phyloP scores from a whole-genome alignment of 1,140 invertebrate genomes.

The Drosophila grimshawi region DNA sequence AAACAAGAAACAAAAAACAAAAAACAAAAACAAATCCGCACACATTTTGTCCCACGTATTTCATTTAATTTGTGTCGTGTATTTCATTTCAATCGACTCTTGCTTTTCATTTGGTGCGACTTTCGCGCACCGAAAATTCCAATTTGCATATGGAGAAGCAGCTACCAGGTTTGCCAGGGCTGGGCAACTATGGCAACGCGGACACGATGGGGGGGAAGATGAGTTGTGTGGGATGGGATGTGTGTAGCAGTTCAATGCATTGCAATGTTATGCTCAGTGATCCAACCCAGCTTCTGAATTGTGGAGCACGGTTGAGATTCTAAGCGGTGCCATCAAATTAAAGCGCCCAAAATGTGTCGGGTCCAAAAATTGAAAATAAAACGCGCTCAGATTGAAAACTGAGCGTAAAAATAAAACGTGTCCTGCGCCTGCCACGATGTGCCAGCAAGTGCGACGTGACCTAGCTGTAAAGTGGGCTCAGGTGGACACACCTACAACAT shows the following conservation, averaged over 20 bases:
- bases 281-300: too few relatives aligned
- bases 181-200: constrained; percentile 37
- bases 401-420: constrained; percentile 68
- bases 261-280: too few relatives aligned
- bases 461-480: constrained; percentile 39
- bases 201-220: neutral
- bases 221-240: too few relatives aligned
- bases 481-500: constrained; percentile 26
- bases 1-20: constrained; percentile 28
- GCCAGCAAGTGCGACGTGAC: constrained; percentile 58
- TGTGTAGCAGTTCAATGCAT: too few relatives aligned
- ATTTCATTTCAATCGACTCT: constrained; percentile 77
- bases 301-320: neutral
- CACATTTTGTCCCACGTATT: constrained; percentile 72
- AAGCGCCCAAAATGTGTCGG: constrained; percentile 43
- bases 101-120: constrained; percentile 71
- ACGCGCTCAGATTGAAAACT: constrained; percentile 74
- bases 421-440: constrained; percentile 22
- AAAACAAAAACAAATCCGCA: constrained; percentile 34
- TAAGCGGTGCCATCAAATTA: constrained; percentile 67
- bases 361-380: constrained; percentile 74
- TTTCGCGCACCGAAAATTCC: constrained; percentile 60
- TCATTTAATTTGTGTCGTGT: constrained; percentile 77
- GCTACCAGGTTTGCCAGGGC: neutral
- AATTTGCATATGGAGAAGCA: constrained; percentile 64